These are phyloP conservation scores for Scomber colias DNA, from an alignment of 2,113 vertebrate species.

Conservation along the genomic window DNA sequence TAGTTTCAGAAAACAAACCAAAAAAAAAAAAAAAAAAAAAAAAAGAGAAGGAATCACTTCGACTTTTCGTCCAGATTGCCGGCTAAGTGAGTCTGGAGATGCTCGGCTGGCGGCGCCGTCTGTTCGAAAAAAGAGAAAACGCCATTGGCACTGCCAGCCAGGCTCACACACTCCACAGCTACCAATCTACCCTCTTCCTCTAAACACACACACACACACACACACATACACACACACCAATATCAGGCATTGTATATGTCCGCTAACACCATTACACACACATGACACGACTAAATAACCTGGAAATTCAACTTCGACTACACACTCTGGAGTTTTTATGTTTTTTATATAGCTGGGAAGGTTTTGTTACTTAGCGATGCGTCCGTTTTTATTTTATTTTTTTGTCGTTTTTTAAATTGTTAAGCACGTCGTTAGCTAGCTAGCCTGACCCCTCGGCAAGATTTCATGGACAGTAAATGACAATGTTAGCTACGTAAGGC, in stretches of 20 bases:
- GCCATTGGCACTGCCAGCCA: constrained; percentile 70
- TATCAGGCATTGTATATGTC: constrained; percentile 36
- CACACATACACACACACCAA: constrained; percentile 22
- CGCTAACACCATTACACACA: constrained; percentile 50
- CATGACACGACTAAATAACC: constrained; percentile 20
- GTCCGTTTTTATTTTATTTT: not conserved
- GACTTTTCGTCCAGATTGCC: constrained; percentile 25
- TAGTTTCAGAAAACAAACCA: constrained; percentile 17
- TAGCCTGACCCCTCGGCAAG: constrained; percentile 27
- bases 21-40: no score
- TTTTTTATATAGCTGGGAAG: not conserved
- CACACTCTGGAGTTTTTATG: constrained; percentile 9
- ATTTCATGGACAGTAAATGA: constrained; percentile 53
- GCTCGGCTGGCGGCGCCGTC: constrained; percentile 60
- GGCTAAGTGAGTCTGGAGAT: constrained; percentile 32
- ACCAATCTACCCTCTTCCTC: constrained; percentile 41
- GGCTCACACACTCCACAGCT: constrained; percentile 41
- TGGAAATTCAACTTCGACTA: constrained; percentile 23
- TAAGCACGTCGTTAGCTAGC: constrained; percentile 2
- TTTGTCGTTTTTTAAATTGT: not conserved
- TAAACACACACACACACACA: constrained; percentile 46
- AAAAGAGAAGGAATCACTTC: constrained; percentile 32
- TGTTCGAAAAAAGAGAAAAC: constrained; percentile 56
- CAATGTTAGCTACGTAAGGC: constrained; percentile 69
- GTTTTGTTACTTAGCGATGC: constrained; percentile 10